Evolutionary conservation across 1,140 invertebrate genomes (phyloP).

Genomic region (Samia ricini): DNA sequence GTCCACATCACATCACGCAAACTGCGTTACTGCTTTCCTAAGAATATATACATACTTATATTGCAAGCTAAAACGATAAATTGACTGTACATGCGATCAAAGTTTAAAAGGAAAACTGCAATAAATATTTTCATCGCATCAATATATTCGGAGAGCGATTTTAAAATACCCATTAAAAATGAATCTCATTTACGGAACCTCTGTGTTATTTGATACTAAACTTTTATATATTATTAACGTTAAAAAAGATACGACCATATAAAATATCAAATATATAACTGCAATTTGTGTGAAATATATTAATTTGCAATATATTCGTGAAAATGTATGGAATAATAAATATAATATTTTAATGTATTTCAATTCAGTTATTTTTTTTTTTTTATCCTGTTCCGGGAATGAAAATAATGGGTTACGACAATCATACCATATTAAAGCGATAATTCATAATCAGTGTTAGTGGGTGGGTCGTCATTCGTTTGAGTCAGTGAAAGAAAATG

Average conservation of each 20-base stretch:
- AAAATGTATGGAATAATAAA: not conserved
- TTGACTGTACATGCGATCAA: not conserved
- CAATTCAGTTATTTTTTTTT: too few species aligned
- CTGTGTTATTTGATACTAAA: constrained; percentile 2
- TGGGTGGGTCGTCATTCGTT: too few species aligned
- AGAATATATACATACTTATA: not conserved
- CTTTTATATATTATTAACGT: not conserved
- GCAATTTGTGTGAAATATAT: not conserved
- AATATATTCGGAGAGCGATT: not conserved
- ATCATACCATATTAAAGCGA: too few species aligned
- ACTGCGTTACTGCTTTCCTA: too few species aligned
- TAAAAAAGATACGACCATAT: not conserved
- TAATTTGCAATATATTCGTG: not conserved
- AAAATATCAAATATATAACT: constrained; percentile 5
- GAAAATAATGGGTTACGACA: too few species aligned
- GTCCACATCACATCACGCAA: too few species aligned
- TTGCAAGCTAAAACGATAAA: not conserved
- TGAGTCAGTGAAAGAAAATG: too few species aligned
- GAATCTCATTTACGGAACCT: constrained; percentile 1
- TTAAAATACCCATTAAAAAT: not conserved
- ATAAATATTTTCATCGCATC: not conserved
- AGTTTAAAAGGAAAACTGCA: not conserved
- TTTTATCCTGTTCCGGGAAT: too few species aligned
- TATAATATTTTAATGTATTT: too few species aligned
- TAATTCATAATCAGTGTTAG: too few species aligned